These are phyloP conservation scores for Embiotoca jacksoni DNA, from an alignment of 2,113 vertebrate species.

Conservation along the genomic window DNA sequence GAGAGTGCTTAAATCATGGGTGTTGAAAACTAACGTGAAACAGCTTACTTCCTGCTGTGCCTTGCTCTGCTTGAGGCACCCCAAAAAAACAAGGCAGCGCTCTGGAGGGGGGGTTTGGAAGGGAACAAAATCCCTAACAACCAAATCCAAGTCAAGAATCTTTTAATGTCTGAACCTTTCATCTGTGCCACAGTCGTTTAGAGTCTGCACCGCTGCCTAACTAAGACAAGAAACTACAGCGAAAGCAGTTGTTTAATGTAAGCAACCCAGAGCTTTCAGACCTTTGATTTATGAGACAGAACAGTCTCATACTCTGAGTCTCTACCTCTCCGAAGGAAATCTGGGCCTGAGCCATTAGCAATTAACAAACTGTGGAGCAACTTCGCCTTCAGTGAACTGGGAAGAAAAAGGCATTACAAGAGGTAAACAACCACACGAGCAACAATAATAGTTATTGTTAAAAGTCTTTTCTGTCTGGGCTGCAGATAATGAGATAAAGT, in stretches of 20 bases:
- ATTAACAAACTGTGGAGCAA: conserved; percentile 48
- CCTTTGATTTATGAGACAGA: conserved; percentile 65
- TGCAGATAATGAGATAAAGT: conserved; percentile 42
- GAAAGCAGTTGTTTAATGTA: conserved; percentile 46
- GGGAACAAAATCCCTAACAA: conserved; percentile 66
- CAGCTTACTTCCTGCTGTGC: conserved; percentile 34
- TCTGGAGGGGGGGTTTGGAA: conserved; percentile 3
- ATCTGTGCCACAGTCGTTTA: conserved; percentile 34
- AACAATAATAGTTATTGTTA: conserved; percentile 37
- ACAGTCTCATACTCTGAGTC: conserved; percentile 39
- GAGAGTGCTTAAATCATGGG: conserved; percentile 13
- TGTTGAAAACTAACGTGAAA: conserved; percentile 48
- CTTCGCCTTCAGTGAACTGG: not conserved
- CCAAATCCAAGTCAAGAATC: conserved; percentile 73
- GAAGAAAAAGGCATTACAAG: conserved; percentile 8
- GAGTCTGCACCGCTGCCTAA: conserved; percentile 30
- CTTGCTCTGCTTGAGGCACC: conserved; percentile 31
- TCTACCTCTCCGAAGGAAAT: conserved; percentile 35
- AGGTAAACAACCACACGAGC: conserved; percentile 36
- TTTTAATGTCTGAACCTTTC: conserved; percentile 49
- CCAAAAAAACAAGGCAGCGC: conserved; percentile 22
- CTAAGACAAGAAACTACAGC: conserved; percentile 38
- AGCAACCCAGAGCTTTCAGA: conserved; percentile 30
- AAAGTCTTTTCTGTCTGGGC: conserved; percentile 19
- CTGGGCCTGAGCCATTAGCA: conserved; percentile 49